Evolutionary conservation across 2,113 vertebrate species (phyloP), one percentile per base, ranked within the genome.

Genomic region (Otocyon megalotis): DNA sequence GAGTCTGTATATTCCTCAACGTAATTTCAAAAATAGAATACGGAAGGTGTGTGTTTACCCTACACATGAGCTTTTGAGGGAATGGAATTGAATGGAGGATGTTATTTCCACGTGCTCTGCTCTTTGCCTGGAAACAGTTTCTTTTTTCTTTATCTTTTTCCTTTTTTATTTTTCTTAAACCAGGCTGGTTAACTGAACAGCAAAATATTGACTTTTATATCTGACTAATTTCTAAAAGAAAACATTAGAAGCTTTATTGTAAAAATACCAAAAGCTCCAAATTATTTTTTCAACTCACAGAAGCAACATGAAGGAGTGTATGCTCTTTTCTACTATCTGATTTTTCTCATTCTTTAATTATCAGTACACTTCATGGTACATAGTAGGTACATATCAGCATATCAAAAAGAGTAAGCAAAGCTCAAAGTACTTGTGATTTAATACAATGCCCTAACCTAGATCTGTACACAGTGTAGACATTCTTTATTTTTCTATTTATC

Each of bases 21-120:
- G 4, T 90, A 84, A 94, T 96, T 97, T 94, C 88, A 97, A 86
- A 97, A 96, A 82, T 92, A 94, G 69, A 96, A 48, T 97, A 35
- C 4, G 17, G n/a, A 89, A 81, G 48, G 84, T 83, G 9, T 90
- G 65, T 96, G 77, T 95, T 96, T 95, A 87, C 88, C 26, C 88
- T 88, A 85, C 43, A 94, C 91, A 88, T 90, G 95, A 97, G 71
- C 67, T 88, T 96, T 88, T 72, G 76, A 89, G 62, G 50, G n/a
- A 62, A 77, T 56, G 35, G 84, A 83, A 32, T 71, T 93, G 72
- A 96, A 82, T 82, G 83, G 56, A 96, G 84, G 81, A 62, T 87
- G 54, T 63, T 91, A 88, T 91, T 94, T 56, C 80, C 65, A 91
- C 1, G 19, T 93, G 77, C 82, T 95, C 85, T 96, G 74, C 65